Conservation (phyloP, 1,140 invertebrate species). For the Papilio helenus region DNA sequence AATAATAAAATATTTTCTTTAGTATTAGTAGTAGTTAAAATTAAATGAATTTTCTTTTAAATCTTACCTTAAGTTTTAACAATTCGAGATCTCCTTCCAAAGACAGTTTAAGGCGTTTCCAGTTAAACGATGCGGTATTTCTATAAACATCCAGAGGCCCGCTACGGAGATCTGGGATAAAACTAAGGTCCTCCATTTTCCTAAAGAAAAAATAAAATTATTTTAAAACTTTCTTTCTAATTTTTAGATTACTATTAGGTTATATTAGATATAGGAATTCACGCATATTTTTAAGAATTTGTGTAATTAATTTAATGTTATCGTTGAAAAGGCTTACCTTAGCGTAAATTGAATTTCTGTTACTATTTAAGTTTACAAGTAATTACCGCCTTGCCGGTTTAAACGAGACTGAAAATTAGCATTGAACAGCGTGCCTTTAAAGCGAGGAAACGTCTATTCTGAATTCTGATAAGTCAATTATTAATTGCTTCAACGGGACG, state of each 20-base stretch:
- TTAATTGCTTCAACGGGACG: neutral
- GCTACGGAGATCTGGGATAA: slow-evolving; percentile 84
- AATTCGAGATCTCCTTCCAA: slow-evolving; percentile 89
- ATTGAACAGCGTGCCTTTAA: slow-evolving; percentile 46
- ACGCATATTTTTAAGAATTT: neutral
- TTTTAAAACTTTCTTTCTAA: slow-evolving; percentile 30
- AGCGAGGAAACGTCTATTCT: slow-evolving; percentile 48
- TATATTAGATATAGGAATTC: neutral
- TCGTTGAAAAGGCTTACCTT: slow-evolving; percentile 15
- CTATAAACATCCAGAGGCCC: slow-evolving; percentile 90
- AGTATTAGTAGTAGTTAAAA: neutral
- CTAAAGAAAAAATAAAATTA: slow-evolving; percentile 48
- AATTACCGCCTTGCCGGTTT: slow-evolving; percentile 44
- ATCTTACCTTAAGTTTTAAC: slow-evolving; percentile 87
- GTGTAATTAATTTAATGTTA: neutral
- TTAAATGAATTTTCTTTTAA: neutral
- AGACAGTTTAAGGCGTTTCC: slow-evolving; percentile 89
- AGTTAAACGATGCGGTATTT: slow-evolving; percentile 89
- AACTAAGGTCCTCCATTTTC: slow-evolving; percentile 78
- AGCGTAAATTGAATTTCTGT: neutral
- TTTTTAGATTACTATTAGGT: slow-evolving; percentile 44
- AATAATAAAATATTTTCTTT: neutral
- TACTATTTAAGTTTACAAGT: slow-evolving; percentile 15
- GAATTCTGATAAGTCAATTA: slow-evolving; percentile 41
- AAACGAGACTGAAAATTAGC: slow-evolving; percentile 55